Base-by-base conservation (phyloP, 2,888 invertebrate genomes). In the Prionchulus punctatus region DNA sequence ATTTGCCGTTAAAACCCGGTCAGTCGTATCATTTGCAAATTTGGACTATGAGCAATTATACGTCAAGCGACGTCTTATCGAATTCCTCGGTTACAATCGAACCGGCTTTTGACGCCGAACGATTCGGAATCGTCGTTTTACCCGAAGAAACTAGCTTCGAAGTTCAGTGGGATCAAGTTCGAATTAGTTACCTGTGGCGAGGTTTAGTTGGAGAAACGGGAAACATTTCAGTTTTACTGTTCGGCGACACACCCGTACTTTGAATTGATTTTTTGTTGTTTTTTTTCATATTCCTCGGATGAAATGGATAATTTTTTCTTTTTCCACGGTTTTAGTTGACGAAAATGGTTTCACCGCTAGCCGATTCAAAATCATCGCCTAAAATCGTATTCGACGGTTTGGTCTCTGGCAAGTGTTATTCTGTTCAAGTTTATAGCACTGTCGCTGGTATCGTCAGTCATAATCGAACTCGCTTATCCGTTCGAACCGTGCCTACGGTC, bases 371-470 rank as follows among this genome's bases (percentile, higher is more conserved):
- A n/a, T 7, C 36, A 7, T 36, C 36, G 12, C 18, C 36, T 7
- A 18, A 18, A 7, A 36, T 43, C 7, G 4, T 7, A 26, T 43
- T 53, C 21, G 42, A n/a, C 27, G 4, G 12, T 53, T 21, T 54
- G n/a, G 45, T 21, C 4, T 52, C 55, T 52, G 55, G 55, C 31
- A 30, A n/a, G 15, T 55, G 55, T 23, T 55, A 57, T 43, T 4
- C 27, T n/a, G 18, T 30, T 28, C 30, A 42, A 30, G 25, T 57
- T n/a, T 43, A 25, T 18, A 31, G 47, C 1, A 56, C 50, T 21
- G 30, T 23, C 12, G 18, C 23, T 21, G 49, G 51, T 2, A 51
- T 51, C 26, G 43, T 49, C 26, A 56, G 56, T 21, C 2, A 2
- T 36, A 42, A 27, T 30, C 18, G 51, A 7, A 30, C 51, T 30